phyloP scores from a whole-genome alignment of 2,888 invertebrate genomes.

The Epirrita christyi region DNA sequence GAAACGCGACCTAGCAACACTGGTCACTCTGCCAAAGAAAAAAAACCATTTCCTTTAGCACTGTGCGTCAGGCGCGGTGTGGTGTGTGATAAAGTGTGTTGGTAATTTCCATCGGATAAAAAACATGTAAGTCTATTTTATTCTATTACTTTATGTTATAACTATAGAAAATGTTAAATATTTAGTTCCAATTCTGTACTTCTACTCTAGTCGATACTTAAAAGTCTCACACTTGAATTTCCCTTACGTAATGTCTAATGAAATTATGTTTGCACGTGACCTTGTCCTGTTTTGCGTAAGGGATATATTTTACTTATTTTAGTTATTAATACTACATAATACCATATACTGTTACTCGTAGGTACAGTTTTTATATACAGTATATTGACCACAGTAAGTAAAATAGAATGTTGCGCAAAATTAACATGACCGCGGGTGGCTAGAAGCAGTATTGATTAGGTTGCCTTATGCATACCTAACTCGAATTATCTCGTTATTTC shows the following conservation, averaged over 20 bases:
- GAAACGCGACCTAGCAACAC: neutral
- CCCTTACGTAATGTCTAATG: conserved; percentile 78
- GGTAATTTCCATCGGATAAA: conserved; percentile 70
- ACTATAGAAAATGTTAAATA: neutral
- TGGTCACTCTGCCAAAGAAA: too few relatives aligned
- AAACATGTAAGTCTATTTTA: conserved; percentile 73
- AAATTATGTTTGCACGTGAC: conserved; percentile 80
- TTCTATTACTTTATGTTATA: neutral
- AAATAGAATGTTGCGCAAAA: neutral
- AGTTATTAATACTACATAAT: neutral
- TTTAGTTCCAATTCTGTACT: neutral
- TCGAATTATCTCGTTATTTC: neutral
- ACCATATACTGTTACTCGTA: neutral
- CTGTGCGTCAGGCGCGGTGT: conserved; percentile 79
- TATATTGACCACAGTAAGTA: neutral
- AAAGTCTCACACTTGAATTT: conserved; percentile 35
- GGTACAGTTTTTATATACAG: too few relatives aligned
- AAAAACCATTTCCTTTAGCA: conserved; percentile 79
- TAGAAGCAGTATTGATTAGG: neutral
- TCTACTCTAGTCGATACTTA: neutral
- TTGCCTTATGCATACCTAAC: neutral
- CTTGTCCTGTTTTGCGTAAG: conserved; percentile 64
- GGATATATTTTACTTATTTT: neutral
- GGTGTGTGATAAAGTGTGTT: conserved; percentile 72
- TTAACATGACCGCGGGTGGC: neutral